A percentile compares a stretch with the other conserved stretches of the same genome.
phyloP scores from a whole-genome alignment of 2,888 invertebrate genomes.

The Lasioglossum leucozonium region DNA sequence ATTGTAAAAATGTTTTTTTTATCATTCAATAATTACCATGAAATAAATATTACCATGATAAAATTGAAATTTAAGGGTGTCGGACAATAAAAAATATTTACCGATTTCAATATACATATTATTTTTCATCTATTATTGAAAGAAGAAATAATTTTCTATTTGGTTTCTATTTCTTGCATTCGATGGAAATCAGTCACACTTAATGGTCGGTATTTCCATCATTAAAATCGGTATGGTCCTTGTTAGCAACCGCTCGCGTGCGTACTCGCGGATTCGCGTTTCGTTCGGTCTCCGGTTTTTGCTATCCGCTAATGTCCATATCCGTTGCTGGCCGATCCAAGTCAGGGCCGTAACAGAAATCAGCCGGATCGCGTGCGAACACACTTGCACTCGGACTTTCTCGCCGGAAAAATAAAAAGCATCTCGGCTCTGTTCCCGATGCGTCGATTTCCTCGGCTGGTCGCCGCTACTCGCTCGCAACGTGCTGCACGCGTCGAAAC shows the following conservation, averaged over 20 bases:
- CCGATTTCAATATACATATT: no score
- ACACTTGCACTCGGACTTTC: constrained; percentile 25
- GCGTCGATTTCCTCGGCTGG: neutral
- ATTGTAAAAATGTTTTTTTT: no score
- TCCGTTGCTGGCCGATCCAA: constrained; percentile 47
- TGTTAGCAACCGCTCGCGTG: constrained; percentile 30
- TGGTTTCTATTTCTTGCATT: no score
- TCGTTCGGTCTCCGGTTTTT: constrained; percentile 23
- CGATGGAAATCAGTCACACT: neutral
- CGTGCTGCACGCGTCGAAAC: neutral
- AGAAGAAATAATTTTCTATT: no score
- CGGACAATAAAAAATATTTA: no score
- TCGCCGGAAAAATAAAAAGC: constrained; percentile 7
- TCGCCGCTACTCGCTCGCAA: neutral
- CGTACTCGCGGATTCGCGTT: constrained; percentile 33
- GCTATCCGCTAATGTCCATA: constrained; percentile 28
- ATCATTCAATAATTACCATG: no score
- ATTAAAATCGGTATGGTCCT: neutral
- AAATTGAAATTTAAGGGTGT: no score
- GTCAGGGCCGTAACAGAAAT: constrained; percentile 50
- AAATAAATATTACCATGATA: no score
- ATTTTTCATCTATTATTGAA: no score
- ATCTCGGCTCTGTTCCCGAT: neutral
- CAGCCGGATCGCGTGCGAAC: constrained; percentile 8
- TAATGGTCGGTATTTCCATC: neutral